Conservation (phyloP, 2,113 vertebrate species). For the Hypomesus transpacificus region DNA sequence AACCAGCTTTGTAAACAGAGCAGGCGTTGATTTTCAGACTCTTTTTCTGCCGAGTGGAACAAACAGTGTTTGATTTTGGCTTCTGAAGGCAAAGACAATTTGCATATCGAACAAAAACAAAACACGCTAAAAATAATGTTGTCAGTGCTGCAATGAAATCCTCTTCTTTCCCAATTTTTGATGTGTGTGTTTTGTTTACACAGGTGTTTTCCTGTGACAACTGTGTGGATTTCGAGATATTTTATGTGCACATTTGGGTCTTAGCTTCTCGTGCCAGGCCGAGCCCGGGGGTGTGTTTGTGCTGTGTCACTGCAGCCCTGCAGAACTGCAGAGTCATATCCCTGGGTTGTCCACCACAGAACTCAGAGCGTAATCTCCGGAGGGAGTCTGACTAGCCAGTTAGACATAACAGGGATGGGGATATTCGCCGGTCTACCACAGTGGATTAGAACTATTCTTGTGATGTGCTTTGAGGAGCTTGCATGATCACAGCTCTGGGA, state of each 20-base stretch:
- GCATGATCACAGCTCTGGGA: conserved; percentile 37
- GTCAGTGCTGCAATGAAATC: no score
- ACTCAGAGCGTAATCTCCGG: neutral
- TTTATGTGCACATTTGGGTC: no score
- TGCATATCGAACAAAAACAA: neutral
- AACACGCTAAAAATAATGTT: neutral
- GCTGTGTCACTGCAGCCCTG: neutral
- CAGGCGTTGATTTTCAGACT: neutral
- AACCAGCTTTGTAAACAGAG: neutral
- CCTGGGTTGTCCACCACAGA: neutral
- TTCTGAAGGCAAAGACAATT: neutral
- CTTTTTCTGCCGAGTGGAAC: neutral
- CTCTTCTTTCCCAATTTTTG: no score
- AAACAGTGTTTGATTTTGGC: neutral
- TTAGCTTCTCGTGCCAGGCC: no score
- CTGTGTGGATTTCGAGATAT: no score
- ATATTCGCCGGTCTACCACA: conserved; percentile 77
- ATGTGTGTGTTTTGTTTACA: no score
- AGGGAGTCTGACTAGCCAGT: conserved; percentile 48
- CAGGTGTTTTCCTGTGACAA: no score
- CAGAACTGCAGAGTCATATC: no score
- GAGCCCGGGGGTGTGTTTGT: neutral
- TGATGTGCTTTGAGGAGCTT: neutral
- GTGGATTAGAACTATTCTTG: conserved; percentile 71
- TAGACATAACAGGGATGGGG: conserved; percentile 79